These are phyloP conservation scores for Cryptotermes secundus DNA, from an alignment of 1,140 invertebrate genomes.

Conservation along the genomic window DNA sequence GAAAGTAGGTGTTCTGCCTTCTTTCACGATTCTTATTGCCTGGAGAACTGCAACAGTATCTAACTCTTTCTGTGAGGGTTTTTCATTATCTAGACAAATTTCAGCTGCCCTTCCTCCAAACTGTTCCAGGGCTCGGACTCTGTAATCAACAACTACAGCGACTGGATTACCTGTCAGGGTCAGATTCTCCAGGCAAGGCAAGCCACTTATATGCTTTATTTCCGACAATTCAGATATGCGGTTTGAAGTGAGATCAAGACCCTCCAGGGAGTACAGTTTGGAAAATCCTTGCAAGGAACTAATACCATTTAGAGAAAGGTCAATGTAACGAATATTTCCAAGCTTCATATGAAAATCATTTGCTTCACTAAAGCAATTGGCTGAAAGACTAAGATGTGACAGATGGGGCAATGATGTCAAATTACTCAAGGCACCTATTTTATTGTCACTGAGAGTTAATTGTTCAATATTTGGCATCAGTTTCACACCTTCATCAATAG, in stretches of 20 bases:
- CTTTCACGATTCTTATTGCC: slow-evolving; percentile 72
- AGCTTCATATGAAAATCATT: slow-evolving; percentile 80
- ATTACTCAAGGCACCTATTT: slow-evolving; percentile 71
- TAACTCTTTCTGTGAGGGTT: slow-evolving; percentile 81
- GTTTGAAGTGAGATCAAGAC: slow-evolving; percentile 85
- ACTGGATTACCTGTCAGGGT: slow-evolving; percentile 87
- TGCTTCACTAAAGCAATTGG: slow-evolving; percentile 70
- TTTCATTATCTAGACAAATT: slow-evolving; percentile 83
- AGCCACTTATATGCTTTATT: slow-evolving; percentile 71
- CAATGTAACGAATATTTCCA: slow-evolving; percentile 85
- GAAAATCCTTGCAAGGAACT: slow-evolving; percentile 72
- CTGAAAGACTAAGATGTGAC: slow-evolving; percentile 72
- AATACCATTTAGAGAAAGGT: slow-evolving; percentile 84
- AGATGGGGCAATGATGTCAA: slow-evolving; percentile 76
- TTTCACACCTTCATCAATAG: slow-evolving; percentile 78
- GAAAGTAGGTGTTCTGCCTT: slow-evolving; percentile 54
- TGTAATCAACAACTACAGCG: slow-evolving; percentile 82
- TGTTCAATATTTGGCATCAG: slow-evolving; percentile 73
- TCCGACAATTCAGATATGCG: slow-evolving; percentile 76
- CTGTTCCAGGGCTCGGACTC: slow-evolving; percentile 82
- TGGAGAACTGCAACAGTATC: slow-evolving; percentile 88
- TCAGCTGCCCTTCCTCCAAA: slow-evolving; percentile 76
- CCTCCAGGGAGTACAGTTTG: slow-evolving; percentile 81
- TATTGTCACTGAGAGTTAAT: slow-evolving; percentile 75
- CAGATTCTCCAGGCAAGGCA: slow-evolving; percentile 85